Percentiles rank a stretch among this genome's conserved stretches.
Conservation (phyloP, 64 coral and sea anemone genomes). For the Cladopsammia gracilis region DNA sequence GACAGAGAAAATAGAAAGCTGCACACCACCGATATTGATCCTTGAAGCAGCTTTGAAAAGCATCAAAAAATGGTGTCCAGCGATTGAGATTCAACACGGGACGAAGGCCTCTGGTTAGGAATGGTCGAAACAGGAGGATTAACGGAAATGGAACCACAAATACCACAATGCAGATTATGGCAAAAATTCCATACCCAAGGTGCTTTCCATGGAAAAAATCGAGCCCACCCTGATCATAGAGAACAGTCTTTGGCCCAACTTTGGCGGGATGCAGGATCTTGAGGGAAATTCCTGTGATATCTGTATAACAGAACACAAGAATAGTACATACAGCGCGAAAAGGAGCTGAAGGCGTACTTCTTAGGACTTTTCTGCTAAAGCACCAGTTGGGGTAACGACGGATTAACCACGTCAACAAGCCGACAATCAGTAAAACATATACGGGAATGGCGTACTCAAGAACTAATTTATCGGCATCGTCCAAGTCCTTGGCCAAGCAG, state of each 20-base stretch:
- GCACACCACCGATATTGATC: constrained; percentile 78
- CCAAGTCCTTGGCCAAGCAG: constrained; percentile 52
- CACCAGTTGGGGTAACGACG: constrained; percentile 57
- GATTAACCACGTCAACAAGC: constrained; percentile 18
- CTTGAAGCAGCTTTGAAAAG: constrained; percentile 60
- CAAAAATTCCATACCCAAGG: constrained; percentile 56
- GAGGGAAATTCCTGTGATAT: constrained; percentile 80
- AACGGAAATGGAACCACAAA: constrained; percentile 64
- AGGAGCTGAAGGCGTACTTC: constrained; percentile 14
- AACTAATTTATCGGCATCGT: constrained; percentile 81
- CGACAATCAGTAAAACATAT: neutral
- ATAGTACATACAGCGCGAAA: constrained; percentile 81
- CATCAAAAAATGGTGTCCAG: constrained; percentile 26
- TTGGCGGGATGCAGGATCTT: constrained; percentile 47
- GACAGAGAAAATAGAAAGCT: constrained; percentile 78
- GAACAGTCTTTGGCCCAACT: constrained; percentile 45
- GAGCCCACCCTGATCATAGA: constrained; percentile 48
- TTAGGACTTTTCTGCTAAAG: constrained; percentile 48
- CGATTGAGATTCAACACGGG: constrained; percentile 3
- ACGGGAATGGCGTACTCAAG: constrained; percentile 51
- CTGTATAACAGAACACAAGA: constrained; percentile 84
- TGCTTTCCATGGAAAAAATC: constrained; percentile 72
- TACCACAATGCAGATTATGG: neutral
- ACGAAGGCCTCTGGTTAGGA: constrained; percentile 26
- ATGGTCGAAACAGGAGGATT: constrained; percentile 38